These are phyloP conservation scores for Drosophila anomelani DNA, from an alignment of 2,888 invertebrate genomes.

Conservation along the genomic window DNA sequence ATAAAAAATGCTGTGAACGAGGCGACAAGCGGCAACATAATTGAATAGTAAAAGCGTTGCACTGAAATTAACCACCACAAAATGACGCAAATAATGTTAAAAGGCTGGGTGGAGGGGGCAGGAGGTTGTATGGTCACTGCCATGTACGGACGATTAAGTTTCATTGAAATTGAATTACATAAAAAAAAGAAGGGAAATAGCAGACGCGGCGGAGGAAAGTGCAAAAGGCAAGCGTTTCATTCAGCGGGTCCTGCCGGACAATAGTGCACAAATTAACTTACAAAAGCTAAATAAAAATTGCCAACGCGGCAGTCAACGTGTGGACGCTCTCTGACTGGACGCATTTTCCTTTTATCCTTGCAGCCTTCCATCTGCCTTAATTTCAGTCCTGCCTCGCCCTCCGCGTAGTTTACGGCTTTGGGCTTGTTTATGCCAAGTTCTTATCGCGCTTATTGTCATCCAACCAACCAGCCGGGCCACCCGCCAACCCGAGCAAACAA, in stretches of 20 bases:
- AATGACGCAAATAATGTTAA: slow-evolving; percentile 78
- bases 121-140: slow-evolving; percentile 12
- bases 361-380: slow-evolving; percentile 65
- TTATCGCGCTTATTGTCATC: slow-evolving; percentile 49
- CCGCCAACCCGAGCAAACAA: slow-evolving; percentile 23
- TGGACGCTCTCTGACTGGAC: slow-evolving; percentile 33
- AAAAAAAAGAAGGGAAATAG: slow-evolving; percentile 46
- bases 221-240: slow-evolving; percentile 72
- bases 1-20: slow-evolving; percentile 71
- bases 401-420: slow-evolving; percentile 59
- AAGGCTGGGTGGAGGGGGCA: slow-evolving; percentile 25
- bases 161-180: slow-evolving; percentile 81
- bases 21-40: slow-evolving; percentile 67
- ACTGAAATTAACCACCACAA: slow-evolving; percentile 80
- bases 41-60: slow-evolving; percentile 78
- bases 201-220: slow-evolving; percentile 39
- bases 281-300: slow-evolving; percentile 75
- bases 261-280: slow-evolving; percentile 81
- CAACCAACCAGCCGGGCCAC: not conserved
- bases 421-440: slow-evolving; percentile 64
- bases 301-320: slow-evolving; percentile 62
- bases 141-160: slow-evolving; percentile 77
- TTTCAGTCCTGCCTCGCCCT: slow-evolving; percentile 43
- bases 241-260: slow-evolving; percentile 57
- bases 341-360: slow-evolving; percentile 44